phyloP scores from a whole-genome alignment of 2,888 invertebrate species.

The Scrobipalpa atriplicella region DNA sequence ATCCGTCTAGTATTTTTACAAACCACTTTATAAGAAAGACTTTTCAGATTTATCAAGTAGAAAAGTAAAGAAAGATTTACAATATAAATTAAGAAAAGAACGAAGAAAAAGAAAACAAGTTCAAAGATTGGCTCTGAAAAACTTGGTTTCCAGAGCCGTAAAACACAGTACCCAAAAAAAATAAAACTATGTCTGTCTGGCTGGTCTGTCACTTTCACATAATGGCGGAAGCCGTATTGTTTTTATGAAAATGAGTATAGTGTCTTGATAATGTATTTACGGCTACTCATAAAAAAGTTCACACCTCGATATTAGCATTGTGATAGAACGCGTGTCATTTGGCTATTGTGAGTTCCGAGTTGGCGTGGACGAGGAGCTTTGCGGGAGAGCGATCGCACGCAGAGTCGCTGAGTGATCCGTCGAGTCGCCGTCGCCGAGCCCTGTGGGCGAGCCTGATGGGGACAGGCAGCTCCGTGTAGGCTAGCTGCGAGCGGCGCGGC shows the following conservation, averaged over 20 bases:
- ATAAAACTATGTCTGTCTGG: neutral
- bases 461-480: slow-evolving; percentile 13
- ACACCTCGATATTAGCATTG: slow-evolving; percentile 29
- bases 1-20: too few relatives aligned
- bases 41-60: too few relatives aligned
- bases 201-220: slow-evolving; percentile 43
- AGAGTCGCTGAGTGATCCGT: slow-evolving; percentile 2
- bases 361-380: neutral
- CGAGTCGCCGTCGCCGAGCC: neutral
- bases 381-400: slow-evolving; percentile 18
- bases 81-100: too few relatives aligned
- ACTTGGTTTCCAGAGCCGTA: too few relatives aligned
- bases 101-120: too few relatives aligned
- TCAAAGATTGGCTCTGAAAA: too few relatives aligned
- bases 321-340: slow-evolving; percentile 32
- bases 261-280: slow-evolving; percentile 53
- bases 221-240: slow-evolving; percentile 76
- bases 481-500: slow-evolving; percentile 42
- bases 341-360: slow-evolving; percentile 35
- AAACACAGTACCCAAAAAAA: too few relatives aligned
- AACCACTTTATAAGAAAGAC: too few relatives aligned
- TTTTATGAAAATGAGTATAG: slow-evolving; percentile 50
- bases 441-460: neutral
- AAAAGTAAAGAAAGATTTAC: too few relatives aligned
- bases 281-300: slow-evolving; percentile 36